phyloP scores from a whole-genome alignment of 1,140 invertebrate species.

The Magallana angulata region DNA sequence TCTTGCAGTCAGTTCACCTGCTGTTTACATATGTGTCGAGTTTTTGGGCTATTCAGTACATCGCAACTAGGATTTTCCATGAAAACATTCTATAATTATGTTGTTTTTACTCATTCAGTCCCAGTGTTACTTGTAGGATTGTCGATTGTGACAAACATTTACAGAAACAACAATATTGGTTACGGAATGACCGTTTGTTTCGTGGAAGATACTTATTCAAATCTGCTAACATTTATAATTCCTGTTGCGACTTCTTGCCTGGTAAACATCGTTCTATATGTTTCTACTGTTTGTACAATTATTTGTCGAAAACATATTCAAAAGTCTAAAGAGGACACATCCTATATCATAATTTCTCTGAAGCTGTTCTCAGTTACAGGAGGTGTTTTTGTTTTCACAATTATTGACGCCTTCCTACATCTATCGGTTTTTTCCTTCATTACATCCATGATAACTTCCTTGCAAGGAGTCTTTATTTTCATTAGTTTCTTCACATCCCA shows the following conservation, averaged over 20 bases:
- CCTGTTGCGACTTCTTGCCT: constrained; percentile 39
- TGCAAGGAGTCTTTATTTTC: constrained; percentile 54
- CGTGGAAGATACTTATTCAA: not conserved
- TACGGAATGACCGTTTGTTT: constrained; percentile 32
- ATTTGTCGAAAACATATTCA: not conserved
- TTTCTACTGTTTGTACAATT: constrained; percentile 33
- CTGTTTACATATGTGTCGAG: not conserved
- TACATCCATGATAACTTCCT: constrained; percentile 33
- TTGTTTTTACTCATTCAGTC: too few relatives aligned
- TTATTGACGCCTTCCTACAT: constrained; percentile 44
- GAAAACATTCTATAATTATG: too few relatives aligned
- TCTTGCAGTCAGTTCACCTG: not conserved
- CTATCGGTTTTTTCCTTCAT: constrained; percentile 41
- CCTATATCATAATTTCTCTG: constrained; percentile 38
- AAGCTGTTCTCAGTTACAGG: constrained; percentile 51
- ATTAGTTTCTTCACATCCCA: constrained; percentile 28
- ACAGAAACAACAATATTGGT: not conserved
- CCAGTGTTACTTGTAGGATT: too few relatives aligned
- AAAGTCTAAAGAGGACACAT: not conserved
- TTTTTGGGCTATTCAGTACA: not conserved
- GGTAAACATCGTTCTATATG: constrained; percentile 41
- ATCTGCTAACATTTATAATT: constrained; percentile 37
- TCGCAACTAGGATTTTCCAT: too few relatives aligned
- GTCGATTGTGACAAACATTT: too few relatives aligned
- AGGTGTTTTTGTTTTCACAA: constrained; percentile 33